Conservation (phyloP, 2,113 vertebrate species). For the Todiramphus saurophagus region DNA sequence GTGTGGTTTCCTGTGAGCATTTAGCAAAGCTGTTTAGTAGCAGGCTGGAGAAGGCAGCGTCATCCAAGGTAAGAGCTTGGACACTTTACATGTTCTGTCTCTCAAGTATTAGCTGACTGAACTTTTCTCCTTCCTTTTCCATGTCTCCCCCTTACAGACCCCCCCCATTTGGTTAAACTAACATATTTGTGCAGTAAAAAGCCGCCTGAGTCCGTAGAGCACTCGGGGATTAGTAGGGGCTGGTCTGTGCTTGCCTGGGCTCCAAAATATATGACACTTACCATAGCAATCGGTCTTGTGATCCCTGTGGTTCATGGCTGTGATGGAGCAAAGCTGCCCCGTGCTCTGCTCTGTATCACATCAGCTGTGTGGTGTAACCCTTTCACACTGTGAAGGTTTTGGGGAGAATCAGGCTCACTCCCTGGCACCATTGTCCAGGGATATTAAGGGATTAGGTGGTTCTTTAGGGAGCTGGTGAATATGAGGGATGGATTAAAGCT, state of each 20-base stretch:
- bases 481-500: too few species aligned
- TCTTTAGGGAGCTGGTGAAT: neutral
- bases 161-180: neutral
- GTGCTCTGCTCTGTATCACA: neutral
- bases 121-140: neutral
- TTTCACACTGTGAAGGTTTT: neutral
- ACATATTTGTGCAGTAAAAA: neutral
- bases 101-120: neutral
- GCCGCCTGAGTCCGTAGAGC: too few species aligned
- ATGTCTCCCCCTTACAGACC: neutral
- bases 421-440: neutral
- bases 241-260: neutral
- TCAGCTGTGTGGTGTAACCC: neutral
- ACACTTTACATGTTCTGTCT: neutral
- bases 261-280: neutral
- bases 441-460: neutral
- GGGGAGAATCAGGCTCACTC: neutral
- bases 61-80: neutral
- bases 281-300: neutral
- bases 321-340: neutral
- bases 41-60: neutral
- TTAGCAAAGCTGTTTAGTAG: neutral
- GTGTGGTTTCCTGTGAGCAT: neutral
- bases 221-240: neutral
- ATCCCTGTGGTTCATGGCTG: fast-evolving